Evolutionary conservation across 2,888 invertebrate species (phyloP), one percentile per base, ranked within the genome.

Genomic region (Vesta saturnalis): DNA sequence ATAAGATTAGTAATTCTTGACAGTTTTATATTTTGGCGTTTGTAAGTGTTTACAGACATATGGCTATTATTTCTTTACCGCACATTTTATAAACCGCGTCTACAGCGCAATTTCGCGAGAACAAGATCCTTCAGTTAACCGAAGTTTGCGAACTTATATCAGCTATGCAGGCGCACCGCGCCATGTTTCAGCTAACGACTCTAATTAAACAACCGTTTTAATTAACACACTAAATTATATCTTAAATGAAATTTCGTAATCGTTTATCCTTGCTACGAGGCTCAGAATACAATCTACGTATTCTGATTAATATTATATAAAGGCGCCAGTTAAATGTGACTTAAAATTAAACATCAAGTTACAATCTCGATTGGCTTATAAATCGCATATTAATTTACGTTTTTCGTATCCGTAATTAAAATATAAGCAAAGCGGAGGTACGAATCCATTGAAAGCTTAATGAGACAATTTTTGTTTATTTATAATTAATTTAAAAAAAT

Each of bases 141-240:
- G 76, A 82, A 81, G 78, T 81, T 82, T 80, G 77, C 78, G 77
- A 81, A 81, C 79, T 82, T 81, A 81, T 82, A 81, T 83, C 81
- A 81, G 82, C 78, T 75, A 78, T 81, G 80, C 82, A 82, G 82
- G 79, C 82, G 77, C 77, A 73, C 76, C 74, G 73, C 77, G 78
- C 80, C 83, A 81, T 82, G 81, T 82, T 82, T 82, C 81, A 82
- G 71, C 78, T 80, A 76, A 77, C 78, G 78, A 80, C 77, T 83
- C 83, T 84, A 85, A 85, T 85, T 84, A 84, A 85, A 85, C 84
- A 82, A 81, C 83, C 83, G 84, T 85, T 85, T 85, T 85, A 85
- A 85, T 85, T 85, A 85, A 85, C 83, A 80, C 81, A 78, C 81
- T 85, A 83, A 85, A 84, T 85, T 84, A 84, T 83, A 81, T 79